Base-by-base conservation (phyloP, 2,113 vertebrate genomes). In the Rhinoderma darwinii region DNA sequence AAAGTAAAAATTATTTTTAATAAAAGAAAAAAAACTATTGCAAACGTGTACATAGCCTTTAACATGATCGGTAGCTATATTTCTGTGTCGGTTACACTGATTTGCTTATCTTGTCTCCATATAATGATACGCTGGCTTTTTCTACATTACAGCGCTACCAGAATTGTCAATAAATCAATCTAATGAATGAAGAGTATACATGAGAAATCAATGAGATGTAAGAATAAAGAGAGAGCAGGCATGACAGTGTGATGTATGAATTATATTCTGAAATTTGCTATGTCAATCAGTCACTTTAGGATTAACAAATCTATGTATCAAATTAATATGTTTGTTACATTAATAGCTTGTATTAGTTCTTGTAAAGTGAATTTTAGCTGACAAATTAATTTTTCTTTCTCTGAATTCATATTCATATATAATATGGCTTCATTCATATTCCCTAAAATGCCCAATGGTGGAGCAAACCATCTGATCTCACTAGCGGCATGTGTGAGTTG, bases 171-270 rank as follows among this genome's bases (percentile, higher is more conserved):
- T 73, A 73, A 30, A 81, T 68, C 47, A 12, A 68, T 68, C 25
- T 47, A 83, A 83, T 73, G 20, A 39, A 70, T 68, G 75, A 83
- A 41, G 75, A 61, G 90, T 88, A 85, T 82, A 81, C 77, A 87
- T 79, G 80, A 87, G 80, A 88, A 88, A 91, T 90, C 80, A 73
- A 44, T 81, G 83, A 89, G 84, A 7, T 30, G 32, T 83, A 72
- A 68, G 43, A 54, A 51, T 73, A 51, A 20, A 84, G 43, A 47
- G 44, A 22, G 66, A 32, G 75, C 25, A 78, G 75, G n/a, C 63
- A 30, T 3, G 11, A 9, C 54, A 75, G 41, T 63, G 54, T 81
- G 54, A 81, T 41, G 11, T 18, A 78, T 50, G n/a, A 41, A 56
- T 25, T 56, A 56, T 25, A 74, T 74, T 39, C 39, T 25, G 2